Evolutionary conservation across 2,888 invertebrate species (phyloP), one percentile per base, ranked within the genome.

Genomic region (Phengaris arion): DNA sequence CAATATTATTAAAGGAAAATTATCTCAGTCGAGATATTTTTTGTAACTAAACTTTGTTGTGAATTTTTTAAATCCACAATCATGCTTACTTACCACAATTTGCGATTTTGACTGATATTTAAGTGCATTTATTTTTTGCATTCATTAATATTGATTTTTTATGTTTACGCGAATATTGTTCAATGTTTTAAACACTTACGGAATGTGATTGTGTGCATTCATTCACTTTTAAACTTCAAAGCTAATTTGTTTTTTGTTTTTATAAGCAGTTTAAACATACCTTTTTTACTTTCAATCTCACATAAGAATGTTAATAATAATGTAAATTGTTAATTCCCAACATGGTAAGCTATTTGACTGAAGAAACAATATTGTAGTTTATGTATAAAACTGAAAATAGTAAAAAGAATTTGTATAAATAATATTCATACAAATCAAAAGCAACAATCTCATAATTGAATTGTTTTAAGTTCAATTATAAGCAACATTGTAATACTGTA

Each of bases 391-490:
- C 10, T 64, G 12, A 64, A 22, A 35, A 35, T 4, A 57, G 12
- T 54, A 15, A 35, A 59, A 22, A 59, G 1, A 22, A 15, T 59
- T 59, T 70, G 70, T 70, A 52, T 70, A 70, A 15, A 70, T 8
- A n/a, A 69, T 69, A 52, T 52, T 52, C 13, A 35, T 45, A 45
- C n/a, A 46, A 69, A 15, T 9, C 54, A 72, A 52, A 35, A 35
- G 35, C 6, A 72, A 35, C n/a, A 72, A 35, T 13, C 15, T 15
- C 15, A 15, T n/a, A 35, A 12, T 54, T 72, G 46, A 70, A 69
- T 72, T 54, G 6, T 72, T 52, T 72, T 54, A 72, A 35, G 54
- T 72, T 72, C 22, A 22, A 54, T 72, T 72, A 35, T 72, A 72
- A 54, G 54, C 15, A 52, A 12, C 64, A 6, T 64, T 45, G 59